phyloP scores from a whole-genome alignment of 2,797 vertebrate species.

The Geotria australis region DNA sequence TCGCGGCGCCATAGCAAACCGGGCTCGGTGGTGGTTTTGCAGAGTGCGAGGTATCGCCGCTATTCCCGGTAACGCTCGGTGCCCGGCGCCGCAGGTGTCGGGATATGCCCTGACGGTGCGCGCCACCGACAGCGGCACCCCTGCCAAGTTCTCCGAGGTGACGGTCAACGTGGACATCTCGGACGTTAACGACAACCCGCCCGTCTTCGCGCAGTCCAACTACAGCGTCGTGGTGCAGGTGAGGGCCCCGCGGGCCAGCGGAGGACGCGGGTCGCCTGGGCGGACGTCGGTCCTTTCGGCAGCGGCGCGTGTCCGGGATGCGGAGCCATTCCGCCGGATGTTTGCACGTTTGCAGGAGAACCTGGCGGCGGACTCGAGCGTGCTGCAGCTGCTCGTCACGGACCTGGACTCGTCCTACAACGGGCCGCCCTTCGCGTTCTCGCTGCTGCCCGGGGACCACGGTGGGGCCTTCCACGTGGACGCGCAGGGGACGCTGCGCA shows the following conservation, averaged over 20 bases:
- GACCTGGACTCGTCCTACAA: slow-evolving; percentile 82
- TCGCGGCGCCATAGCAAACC: too few species aligned
- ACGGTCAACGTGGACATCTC: slow-evolving; percentile 62
- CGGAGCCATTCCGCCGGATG: not conserved
- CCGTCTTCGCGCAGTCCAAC: slow-evolving; percentile 51
- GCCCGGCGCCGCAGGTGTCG: slow-evolving; percentile 24
- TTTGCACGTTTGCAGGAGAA: slow-evolving; percentile 34
- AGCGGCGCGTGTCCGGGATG: too few species aligned
- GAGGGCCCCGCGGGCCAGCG: slow-evolving; percentile 1
- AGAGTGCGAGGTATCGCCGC: too few species aligned
- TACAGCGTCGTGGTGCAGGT: slow-evolving; percentile 75
- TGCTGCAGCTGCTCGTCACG: slow-evolving; percentile 59
- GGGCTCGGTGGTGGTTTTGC: too few species aligned
- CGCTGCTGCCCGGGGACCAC: slow-evolving; percentile 55
- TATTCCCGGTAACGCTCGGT: too few species aligned
- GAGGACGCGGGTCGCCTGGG: not conserved
- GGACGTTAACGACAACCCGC: slow-evolving; percentile 74
- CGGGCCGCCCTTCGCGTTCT: slow-evolving; percentile 61
- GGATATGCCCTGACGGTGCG: slow-evolving; percentile 44
- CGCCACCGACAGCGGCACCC: slow-evolving; percentile 42
- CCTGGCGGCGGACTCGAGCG: slow-evolving; percentile 60
- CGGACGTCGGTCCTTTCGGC: too few species aligned
- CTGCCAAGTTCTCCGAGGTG: slow-evolving; percentile 47
- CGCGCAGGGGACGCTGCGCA: slow-evolving; percentile 34
- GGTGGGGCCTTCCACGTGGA: slow-evolving; percentile 51